Evolutionary conservation across 2,888 invertebrate species (phyloP), one percentile per base, ranked within the genome.

Genomic region (Odontocerum albicorne): DNA sequence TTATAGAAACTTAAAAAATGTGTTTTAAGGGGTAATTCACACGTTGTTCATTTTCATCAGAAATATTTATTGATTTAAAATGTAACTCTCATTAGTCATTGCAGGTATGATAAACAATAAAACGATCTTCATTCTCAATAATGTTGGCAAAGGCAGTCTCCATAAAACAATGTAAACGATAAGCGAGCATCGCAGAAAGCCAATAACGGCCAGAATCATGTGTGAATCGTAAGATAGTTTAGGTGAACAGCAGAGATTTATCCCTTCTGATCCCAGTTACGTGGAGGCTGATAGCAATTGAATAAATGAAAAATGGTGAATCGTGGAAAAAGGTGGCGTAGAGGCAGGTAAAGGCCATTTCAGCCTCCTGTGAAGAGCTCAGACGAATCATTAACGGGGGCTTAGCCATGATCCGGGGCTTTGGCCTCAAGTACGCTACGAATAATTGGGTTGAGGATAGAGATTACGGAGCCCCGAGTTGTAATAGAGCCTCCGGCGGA

Each of bases 361-460:
- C 33, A 44, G 46, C 49, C 55, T 46, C 38, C 36, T 38, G 42
- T 17, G 56, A 56, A 56, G 58, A 58, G 60, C 58, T 58, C 58
- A 55, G 55, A 58, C 55, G 58, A 61, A 56, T 61, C 60, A 58
- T 61, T 61, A 61, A 61, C 58, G 58, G 45, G 39, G 58, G 60
- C 58, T 61, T 58, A 61, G 40, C 40, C 32, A 42, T 58, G 58
- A 58, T 58, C 60, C 57, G 44, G 21, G 45, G 55, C 45, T 50
- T 60, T 52, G 55, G 40, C 51, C 57, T 57, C 52, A 52, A 60
- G 60, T 56, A 44, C 55, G 46, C 57, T 36, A 36, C 60, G 58
- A 61, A 61, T 61, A 61, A 61, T 61, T 61, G 60, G 57, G 49
- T 59, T 49, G 58, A 58, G 60, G 52, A 56, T 60, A 55, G 57